phyloP scores from a whole-genome alignment of 1,140 invertebrate genomes.

The Palaemon carinicauda region DNA sequence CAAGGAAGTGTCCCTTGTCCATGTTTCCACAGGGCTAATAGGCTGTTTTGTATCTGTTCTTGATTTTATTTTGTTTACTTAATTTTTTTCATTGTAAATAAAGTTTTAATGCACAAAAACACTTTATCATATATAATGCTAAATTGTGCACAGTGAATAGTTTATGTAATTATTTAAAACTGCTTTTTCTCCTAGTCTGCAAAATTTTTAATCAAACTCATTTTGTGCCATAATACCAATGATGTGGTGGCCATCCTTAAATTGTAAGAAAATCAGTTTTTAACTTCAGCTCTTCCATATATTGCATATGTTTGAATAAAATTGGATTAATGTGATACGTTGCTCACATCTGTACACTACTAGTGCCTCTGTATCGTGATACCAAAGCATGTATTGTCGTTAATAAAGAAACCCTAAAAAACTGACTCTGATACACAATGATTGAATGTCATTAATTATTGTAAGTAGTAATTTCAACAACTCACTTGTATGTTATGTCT shows the following conservation, averaged over 20 bases:
- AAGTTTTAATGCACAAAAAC: neutral
- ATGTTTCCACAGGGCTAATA: too few species aligned
- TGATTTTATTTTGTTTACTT: neutral
- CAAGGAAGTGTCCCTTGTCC: too few species aligned
- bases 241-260: neutral
- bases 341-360: constrained; percentile 7
- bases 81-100: too few species aligned
- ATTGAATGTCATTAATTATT: too few species aligned
- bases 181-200: too few species aligned
- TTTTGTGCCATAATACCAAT: constrained; percentile 16
- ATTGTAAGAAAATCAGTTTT: neutral
- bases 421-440: too few species aligned
- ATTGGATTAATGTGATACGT: neutral
- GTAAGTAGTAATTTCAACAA: too few species aligned
- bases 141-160: neutral
- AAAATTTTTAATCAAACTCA: neutral
- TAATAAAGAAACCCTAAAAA: neutral
- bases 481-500: too few species aligned
- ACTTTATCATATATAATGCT: neutral
- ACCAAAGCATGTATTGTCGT: constrained; percentile 36
- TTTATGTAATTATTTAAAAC: neutral
- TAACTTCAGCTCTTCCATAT: neutral
- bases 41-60: too few species aligned
- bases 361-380: constrained; percentile 31
- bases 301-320: neutral